phyloP scores from a whole-genome alignment of 92 coral and sea anemone genomes.

The Parazoanthus darwini region DNA sequence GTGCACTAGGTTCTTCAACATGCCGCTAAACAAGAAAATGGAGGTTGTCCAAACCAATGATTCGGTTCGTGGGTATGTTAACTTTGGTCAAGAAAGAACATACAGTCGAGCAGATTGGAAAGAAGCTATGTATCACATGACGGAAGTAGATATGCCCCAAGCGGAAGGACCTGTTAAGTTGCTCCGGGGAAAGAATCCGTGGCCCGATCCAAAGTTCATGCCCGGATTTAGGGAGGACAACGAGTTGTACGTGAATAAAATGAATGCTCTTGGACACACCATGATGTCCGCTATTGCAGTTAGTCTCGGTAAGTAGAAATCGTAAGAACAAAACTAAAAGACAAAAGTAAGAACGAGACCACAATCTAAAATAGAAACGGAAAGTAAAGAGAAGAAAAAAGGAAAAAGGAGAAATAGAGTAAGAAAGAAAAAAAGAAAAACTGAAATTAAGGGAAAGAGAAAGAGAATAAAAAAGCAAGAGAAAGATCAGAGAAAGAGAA shows the following conservation, averaged over 20 bases:
- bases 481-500: too few relatives aligned
- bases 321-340: background rate
- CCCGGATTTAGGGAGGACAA: constrained; percentile 62
- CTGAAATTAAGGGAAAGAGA: too few relatives aligned
- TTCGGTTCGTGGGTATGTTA: constrained; percentile 75
- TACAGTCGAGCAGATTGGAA: constrained; percentile 74
- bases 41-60: constrained; percentile 57
- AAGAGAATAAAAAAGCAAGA: too few relatives aligned
- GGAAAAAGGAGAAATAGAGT: too few relatives aligned
- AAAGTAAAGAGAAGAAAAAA: too few relatives aligned
- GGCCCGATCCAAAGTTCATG: constrained; percentile 55
- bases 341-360: background rate
- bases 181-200: constrained; percentile 69
- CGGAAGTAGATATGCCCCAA: constrained; percentile 48
- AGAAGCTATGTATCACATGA: constrained; percentile 78
- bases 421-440: too few relatives aligned
- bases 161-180: constrained; percentile 47
- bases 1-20: constrained; percentile 57
- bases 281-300: constrained; percentile 70
- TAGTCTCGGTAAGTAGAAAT: constrained; percentile 61
- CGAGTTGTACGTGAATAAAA: constrained; percentile 47
- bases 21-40: constrained; percentile 61
- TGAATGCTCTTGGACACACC: constrained; percentile 58
- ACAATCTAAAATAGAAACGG: too few relatives aligned
- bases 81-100: constrained; percentile 61